A percentile compares a stretch with the other conserved stretches of the same genome.
phyloP scores from a whole-genome alignment of 2,888 invertebrate genomes.

The Eilema sororculum region DNA sequence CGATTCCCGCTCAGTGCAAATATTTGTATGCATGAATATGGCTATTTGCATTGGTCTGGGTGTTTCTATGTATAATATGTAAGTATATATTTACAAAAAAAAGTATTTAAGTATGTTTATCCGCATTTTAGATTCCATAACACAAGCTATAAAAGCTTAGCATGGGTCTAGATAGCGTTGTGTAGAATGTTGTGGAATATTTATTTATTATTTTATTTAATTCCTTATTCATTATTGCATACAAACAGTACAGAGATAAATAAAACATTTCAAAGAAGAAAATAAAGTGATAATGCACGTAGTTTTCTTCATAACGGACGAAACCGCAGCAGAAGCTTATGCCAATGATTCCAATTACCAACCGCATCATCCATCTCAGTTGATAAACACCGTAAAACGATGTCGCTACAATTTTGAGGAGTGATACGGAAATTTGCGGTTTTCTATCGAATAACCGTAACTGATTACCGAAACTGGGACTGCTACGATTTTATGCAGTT shows the following conservation, averaged over 20 bases:
- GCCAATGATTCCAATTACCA: slow-evolving; percentile 21
- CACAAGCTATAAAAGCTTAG: no score
- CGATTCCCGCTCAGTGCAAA: no score
- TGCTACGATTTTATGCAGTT: slow-evolving; percentile 9
- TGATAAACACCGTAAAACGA: slow-evolving; percentile 23
- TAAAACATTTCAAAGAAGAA: background rate
- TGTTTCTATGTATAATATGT: no score
- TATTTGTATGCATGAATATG: no score
- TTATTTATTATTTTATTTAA: no score
- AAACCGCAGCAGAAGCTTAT: slow-evolving; percentile 17
- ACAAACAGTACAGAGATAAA: background rate
- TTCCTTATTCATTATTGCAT: no score
- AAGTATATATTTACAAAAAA: no score
- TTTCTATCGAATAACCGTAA: slow-evolving; percentile 53
- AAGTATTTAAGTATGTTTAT: no score
- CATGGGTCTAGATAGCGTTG: no score
- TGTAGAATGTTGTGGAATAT: no score
- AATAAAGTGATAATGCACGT: slow-evolving; percentile 12
- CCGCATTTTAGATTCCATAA: no score
- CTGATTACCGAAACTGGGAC: slow-evolving; percentile 50
- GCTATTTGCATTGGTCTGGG: no score
- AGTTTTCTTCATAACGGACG: slow-evolving; percentile 6
- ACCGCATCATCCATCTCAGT: slow-evolving; percentile 28
- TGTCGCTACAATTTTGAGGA: slow-evolving; percentile 27
- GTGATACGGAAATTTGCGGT: slow-evolving; percentile 64